Evolutionary conservation across 2,113 vertebrate genomes (phyloP), one percentile per base, ranked within the genome.

Genomic region (Callipepla californica): DNA sequence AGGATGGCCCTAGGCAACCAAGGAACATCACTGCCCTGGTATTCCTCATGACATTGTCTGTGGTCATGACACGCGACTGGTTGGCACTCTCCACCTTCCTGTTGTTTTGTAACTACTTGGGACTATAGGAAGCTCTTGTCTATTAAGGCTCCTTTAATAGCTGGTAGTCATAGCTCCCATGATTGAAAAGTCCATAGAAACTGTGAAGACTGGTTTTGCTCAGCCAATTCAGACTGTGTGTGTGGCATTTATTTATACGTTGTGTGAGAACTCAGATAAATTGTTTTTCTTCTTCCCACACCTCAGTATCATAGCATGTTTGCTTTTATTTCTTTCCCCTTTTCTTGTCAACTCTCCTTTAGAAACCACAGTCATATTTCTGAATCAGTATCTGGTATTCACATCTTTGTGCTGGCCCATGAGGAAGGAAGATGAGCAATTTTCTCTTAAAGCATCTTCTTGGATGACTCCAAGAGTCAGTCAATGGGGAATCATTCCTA

Each of bases 401-500:
- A 4, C 17, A 53, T 26, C 21, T n/a, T 5, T 30, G 20, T n/a
- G 20, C 23, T n/a, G 44, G 40, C 66, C 55, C 63, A 25, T 2
- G 3, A 21, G 55, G 40, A 28, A 40, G 11, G 59, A 77, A 69
- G 32, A 61, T 36, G 34, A 88, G 30, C 50, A 55, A 9, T 16
- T 70, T 70, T 40, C 28, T 78, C 18, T 30, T 0, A 2, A 40
- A 12, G 28, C 8, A 6, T 42, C 28, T 78, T 48, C 57, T 34
- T 7, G 2, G 61, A 30, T 25, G 34, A 40, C 22, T 3, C 34
- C 21, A 16, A 16, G 58, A 30, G 30, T 53, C 66, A 59, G 22
- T 28, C 25, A 2, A 1, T 50, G 19, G 38, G 25, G 36, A 16
- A 61, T 9, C 0, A 0, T 10, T 76, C 25, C n/a, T 61, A 44